Percentiles rank a stretch among this genome's conserved stretches.
phyloP scores from a whole-genome alignment of 2,797 vertebrate genomes.

The Tenualosa thibaudeaui region DNA sequence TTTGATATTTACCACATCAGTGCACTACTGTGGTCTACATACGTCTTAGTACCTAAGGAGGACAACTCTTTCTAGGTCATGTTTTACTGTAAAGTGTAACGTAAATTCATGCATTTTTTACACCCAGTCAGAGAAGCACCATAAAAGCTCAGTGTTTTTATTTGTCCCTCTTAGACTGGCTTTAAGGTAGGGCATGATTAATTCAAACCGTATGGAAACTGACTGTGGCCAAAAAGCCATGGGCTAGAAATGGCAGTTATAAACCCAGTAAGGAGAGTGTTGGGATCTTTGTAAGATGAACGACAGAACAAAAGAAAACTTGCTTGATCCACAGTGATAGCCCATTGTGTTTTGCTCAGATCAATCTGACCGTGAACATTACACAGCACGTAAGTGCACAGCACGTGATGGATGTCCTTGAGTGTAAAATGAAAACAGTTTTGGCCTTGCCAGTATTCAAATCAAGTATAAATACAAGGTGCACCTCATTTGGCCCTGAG shows the following conservation, averaged over 20 bases:
- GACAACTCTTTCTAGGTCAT: neutral
- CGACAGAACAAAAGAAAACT: neutral
- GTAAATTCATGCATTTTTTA: neutral
- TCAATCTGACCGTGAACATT: neutral
- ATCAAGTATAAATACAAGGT: neutral
- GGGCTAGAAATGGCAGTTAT: neutral
- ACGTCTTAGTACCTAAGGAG: neutral
- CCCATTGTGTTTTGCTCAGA: neutral
- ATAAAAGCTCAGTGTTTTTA: slow-evolving; percentile 13
- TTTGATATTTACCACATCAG: slow-evolving; percentile 23
- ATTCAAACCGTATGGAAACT: neutral
- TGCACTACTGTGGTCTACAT: neutral
- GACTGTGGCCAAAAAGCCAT: neutral
- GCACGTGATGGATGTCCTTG: neutral
- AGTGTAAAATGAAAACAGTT: neutral
- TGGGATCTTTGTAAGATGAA: neutral
- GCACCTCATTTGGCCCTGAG: neutral
- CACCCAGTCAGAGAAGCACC: neutral
- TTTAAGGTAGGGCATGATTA: slow-evolving; percentile 3
- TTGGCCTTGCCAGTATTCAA: neutral
- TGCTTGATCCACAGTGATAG: neutral
- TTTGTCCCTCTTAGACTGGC: neutral
- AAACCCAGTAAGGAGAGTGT: neutral
- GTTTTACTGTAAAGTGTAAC: neutral
- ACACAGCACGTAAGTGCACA: neutral